Base-by-base conservation (phyloP, 2,797 vertebrate genomes). In the Morus bassanus region DNA sequence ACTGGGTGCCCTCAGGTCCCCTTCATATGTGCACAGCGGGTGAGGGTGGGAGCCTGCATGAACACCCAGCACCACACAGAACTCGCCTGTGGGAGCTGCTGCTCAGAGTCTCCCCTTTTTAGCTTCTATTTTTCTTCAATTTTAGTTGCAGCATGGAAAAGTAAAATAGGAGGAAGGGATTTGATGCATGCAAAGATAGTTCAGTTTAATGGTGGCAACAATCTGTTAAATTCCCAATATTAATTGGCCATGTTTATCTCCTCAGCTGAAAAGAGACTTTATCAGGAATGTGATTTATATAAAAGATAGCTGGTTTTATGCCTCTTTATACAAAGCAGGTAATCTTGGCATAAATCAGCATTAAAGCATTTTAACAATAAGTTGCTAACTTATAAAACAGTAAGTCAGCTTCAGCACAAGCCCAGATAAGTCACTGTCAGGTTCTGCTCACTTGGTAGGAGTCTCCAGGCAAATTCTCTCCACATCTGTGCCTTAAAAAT, bases 281-380 rank as follows among this genome's bases (percentile, higher is more conserved):
- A 82, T 91, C 80, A 81, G 85, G 65, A 88, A 94, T 73, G 79
- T 96, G 95, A 96, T 97, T 97, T 97, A 97, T 95, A 81, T 54
- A 87, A 89, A 92, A 91, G 91, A 95, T 83, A 94, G 57, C 82
- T 87, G 69, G 59, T 37, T 97, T 97, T 96, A 94, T 89, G 92
- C 56, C 46, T 95, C 85, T 92, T 97, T 95, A 94, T 95, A 94
- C 81, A 96, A 87, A 81, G 45, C 39, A 67, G 75, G 50, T 65
- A 69, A 83, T 95, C 75, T 97, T 92, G 54, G 60, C 94, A 95
- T 98, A 97, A 97, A 97, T 97, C 96, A 97, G 70, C 94, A 96
- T 96, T 97, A 97, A 94, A 94, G 81, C 96, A 96, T 98, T 97
- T 95, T 96, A 96, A 96, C 96, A 95, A 89, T 96, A 97, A 97